Conservation (phyloP, 2,797 vertebrate species). For the Holocentrus rufus region DNA sequence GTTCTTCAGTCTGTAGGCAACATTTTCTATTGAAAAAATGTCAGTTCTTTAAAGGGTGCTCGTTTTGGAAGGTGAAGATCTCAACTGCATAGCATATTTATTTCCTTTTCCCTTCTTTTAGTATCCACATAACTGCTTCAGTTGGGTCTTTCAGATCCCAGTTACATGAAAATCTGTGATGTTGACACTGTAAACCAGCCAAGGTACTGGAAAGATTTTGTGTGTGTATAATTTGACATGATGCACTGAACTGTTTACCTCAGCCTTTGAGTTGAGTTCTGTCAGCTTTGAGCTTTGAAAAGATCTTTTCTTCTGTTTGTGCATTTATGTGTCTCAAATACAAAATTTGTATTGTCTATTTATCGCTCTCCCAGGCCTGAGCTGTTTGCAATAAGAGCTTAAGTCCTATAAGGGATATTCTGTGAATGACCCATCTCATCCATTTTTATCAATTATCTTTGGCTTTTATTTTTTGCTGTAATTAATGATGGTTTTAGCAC, state of each 20-base stretch:
- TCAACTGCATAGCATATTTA: slow-evolving; percentile 24
- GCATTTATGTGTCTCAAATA: slow-evolving; percentile 3
- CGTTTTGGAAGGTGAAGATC: slow-evolving; percentile 34
- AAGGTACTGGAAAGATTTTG: slow-evolving; percentile 23
- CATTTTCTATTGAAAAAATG: slow-evolving; percentile 42
- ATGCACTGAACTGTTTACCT: slow-evolving; percentile 28
- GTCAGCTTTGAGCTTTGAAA: slow-evolving; percentile 22
- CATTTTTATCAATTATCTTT: not conserved
- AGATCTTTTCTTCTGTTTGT: not conserved
- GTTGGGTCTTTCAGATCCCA: slow-evolving; percentile 26
- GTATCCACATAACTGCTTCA: slow-evolving; percentile 39
- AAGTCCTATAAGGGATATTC: slow-evolving; percentile 29
- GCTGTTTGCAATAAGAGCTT: slow-evolving; percentile 12
- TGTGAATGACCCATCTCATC: slow-evolving; percentile 19
- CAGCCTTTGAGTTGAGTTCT: slow-evolving; percentile 32
- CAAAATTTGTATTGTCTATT: not conserved
- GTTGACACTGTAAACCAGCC: slow-evolving; percentile 19
- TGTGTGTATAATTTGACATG: slow-evolving; percentile 43
- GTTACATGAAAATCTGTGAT: slow-evolving; percentile 56
- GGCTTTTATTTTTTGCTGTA: not conserved
- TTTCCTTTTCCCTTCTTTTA: slow-evolving; percentile 39
- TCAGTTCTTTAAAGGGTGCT: slow-evolving; percentile 50
- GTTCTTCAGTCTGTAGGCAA: slow-evolving; percentile 50
- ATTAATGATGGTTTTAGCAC: not conserved
- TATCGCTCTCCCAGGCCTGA: slow-evolving; percentile 13